phyloP scores from a whole-genome alignment of 2,113 vertebrate genomes.

The Hyla sarda region DNA sequence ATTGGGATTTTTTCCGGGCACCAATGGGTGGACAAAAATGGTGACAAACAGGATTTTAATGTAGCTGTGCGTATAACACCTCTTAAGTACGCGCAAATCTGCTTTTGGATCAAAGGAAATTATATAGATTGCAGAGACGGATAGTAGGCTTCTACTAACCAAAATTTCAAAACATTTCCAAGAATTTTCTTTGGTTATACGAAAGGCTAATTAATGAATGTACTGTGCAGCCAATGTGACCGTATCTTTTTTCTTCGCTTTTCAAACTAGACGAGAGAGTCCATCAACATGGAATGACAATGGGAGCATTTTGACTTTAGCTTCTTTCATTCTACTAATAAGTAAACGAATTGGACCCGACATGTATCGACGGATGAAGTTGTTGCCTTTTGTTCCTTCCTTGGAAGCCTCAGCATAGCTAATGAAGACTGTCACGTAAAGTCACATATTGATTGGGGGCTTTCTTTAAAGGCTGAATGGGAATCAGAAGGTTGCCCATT shows the following conservation, averaged over 20 bases:
- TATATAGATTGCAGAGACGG: conserved; percentile 93
- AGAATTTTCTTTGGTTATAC: conserved; percentile 64
- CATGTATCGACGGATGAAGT: neutral
- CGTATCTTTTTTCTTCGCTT: neutral
- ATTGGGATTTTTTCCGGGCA: conserved; percentile 97
- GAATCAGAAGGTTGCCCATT: neutral
- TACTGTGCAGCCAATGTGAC: conserved; percentile 16
- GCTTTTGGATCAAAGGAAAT: conserved; percentile 98
- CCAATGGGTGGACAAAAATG: conserved; percentile 94
- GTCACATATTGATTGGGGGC: neutral
- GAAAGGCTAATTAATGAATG: conserved; percentile 60
- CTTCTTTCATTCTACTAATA: conserved; percentile 4
- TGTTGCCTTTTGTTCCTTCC: neutral
- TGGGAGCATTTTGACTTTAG: neutral
- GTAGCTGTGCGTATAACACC: conserved; percentile 96
- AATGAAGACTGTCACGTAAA: neutral
- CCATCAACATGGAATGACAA: neutral
- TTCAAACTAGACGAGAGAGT: neutral
- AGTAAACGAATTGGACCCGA: neutral
- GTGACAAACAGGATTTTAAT: conserved; percentile 90
- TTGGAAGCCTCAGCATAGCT: neutral
- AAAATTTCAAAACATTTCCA: neutral
- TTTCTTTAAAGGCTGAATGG: neutral
- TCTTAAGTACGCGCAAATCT: conserved; percentile 97
- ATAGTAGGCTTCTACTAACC: no score